Evolutionary conservation across 30 jellyfish, hydroid and myxozoan genomes (phyloP).

Genomic region (Chironex yamaguchii): DNA sequence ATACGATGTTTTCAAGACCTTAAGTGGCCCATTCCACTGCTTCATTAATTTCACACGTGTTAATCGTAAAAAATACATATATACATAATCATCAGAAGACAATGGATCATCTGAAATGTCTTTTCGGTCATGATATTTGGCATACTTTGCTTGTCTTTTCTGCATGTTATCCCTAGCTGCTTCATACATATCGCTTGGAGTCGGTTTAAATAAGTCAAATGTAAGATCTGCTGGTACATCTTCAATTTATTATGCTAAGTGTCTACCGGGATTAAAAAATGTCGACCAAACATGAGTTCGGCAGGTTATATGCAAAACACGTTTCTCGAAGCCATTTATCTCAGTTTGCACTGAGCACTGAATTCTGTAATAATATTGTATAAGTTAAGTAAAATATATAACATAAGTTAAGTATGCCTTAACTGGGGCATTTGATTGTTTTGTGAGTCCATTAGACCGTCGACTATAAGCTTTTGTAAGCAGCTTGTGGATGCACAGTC

Average conservation of each 20-base stretch:
- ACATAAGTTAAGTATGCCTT: background rate
- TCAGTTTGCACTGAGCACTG: background rate
- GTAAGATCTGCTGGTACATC: background rate
- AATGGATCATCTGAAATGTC: conserved; percentile 1
- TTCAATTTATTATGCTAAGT: background rate
- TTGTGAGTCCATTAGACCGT: conserved; percentile 19
- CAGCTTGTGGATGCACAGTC: background rate
- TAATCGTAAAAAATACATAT: background rate
- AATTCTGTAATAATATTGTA: background rate
- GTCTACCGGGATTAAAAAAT: conserved; percentile 24
- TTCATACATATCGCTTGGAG: background rate
- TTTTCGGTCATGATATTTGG: conserved; percentile 9
- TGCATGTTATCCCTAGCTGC: conserved; percentile 17
- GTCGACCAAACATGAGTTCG: conserved; percentile 47
- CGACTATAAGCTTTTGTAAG: conserved; percentile 41
- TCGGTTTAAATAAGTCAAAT: background rate
- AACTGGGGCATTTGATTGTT: conserved; percentile 4
- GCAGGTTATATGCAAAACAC: conserved; percentile 50
- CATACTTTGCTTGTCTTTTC: conserved; percentile 24
- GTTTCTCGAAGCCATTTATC: conserved; percentile 41
- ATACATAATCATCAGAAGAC: conserved; percentile 7
- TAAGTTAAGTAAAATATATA: too few species aligned
- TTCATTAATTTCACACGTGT: background rate
- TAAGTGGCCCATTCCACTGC: conserved; percentile 40
- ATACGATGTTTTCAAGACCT: background rate